Evolutionary conservation across 2,888 invertebrate genomes (phyloP), one percentile per base, ranked within the genome.

Genomic region (Eupeodes luniger): DNA sequence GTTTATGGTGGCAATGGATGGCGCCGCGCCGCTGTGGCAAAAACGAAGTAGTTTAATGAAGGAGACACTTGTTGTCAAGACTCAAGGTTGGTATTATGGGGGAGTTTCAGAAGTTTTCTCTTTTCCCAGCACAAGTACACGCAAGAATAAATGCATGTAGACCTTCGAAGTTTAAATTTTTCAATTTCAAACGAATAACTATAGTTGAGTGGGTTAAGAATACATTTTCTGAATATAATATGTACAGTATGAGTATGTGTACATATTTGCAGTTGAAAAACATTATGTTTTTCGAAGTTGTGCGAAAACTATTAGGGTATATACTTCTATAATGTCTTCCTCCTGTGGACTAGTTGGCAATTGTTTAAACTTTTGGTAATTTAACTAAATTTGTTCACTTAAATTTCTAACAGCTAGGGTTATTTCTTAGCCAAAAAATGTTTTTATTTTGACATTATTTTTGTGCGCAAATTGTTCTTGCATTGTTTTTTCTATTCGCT

Each of bases 51-150:
- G 57, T 76, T 86, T 70, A 72, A 82, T 86, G 81, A 81, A 83
- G 75, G 79, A 76, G 86, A 86, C 83, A 82, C 82, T 79, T 83
- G 86, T 83, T 86, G 83, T 67, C 19, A 77, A 55, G 36, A 27
- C 27, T 27, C 27, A 27, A 27, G 27, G 36, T 53, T 36, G 14
- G n/a, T 59, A n/a, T 34, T 47, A 11, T 12, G 55, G 27, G 72
- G 57, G 62, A 74, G 16, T 53, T 57, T 55, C 70, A 66, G 12
- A 49, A 72, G 69, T 70, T 81, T 40, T 11, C 40, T 27, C 6
- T 40, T 40, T 5, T 40, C 6, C 9, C 40, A 27, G 27, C 27
- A 27, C 27, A 5, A n/a, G 36, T n/a, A 74, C 40, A 53, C 72
- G 34, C 49, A 72, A 47, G 44, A 49, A 47, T 64, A 51, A 10